A percentile compares a stretch with the other conserved stretches of the same genome.
phyloP scores from a whole-genome alignment of 1,140 invertebrate genomes.

The Leptopilina clavipes region DNA sequence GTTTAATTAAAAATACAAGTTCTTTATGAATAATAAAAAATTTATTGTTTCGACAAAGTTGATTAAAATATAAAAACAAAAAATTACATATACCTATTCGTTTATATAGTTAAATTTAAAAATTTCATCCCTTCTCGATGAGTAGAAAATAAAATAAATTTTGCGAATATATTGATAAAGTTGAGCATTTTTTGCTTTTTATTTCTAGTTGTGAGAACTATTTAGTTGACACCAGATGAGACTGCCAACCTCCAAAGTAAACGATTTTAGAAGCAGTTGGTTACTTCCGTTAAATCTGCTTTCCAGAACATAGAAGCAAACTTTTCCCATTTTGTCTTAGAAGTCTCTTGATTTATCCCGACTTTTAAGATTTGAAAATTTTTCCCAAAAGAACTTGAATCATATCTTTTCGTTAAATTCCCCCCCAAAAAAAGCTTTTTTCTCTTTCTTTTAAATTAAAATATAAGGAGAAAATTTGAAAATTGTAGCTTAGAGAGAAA shows the following conservation, averaged over 20 bases:
- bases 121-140: too few species aligned
- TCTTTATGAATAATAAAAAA: too few species aligned
- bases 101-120: too few species aligned
- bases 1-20: too few species aligned
- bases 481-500: too few species aligned
- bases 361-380: not conserved
- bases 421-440: not conserved
- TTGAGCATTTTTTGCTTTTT: not conserved
- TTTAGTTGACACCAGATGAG: not conserved
- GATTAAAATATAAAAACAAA: too few species aligned
- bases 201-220: not conserved
- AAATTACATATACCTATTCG: too few species aligned
- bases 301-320: not conserved
- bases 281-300: constrained; percentile 3
- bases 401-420: not conserved
- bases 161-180: too few species aligned
- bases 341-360: not conserved
- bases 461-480: too few species aligned
- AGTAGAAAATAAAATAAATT: too few species aligned
- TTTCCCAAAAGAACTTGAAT: not conserved
- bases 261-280: constrained; percentile 8
- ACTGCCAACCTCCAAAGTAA: not conserved
- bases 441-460: too few species aligned
- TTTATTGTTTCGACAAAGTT: too few species aligned
- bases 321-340: constrained; percentile 16